Conservation (phyloP, 2,113 vertebrate genomes). For the Antechinus stuartii region DNA sequence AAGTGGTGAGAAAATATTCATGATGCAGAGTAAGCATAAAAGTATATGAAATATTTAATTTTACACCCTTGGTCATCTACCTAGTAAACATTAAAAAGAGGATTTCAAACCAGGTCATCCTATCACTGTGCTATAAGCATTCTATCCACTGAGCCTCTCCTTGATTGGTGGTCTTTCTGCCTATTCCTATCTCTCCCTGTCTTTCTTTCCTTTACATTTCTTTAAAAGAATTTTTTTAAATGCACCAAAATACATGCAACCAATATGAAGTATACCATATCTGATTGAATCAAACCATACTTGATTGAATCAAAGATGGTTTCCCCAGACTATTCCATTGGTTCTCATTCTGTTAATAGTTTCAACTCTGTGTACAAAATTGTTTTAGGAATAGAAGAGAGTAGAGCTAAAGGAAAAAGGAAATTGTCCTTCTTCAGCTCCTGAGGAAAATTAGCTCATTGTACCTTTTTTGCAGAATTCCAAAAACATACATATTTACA, state of each 20-base stretch:
- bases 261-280: not conserved
- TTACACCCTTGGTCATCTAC: not conserved
- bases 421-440: not conserved
- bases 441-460: not conserved
- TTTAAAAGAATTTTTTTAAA: not conserved
- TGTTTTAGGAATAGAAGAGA: not conserved
- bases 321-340: not conserved
- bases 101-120: not conserved
- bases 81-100: not conserved
- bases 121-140: not conserved
- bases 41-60: not conserved
- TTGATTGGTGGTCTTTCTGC: not conserved
- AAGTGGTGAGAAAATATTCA: not conserved
- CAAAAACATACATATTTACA: not conserved
- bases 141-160: not conserved
- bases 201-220: not conserved
- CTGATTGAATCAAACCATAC: not conserved
- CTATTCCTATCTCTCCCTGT: not conserved
- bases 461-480: not conserved
- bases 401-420: not conserved
- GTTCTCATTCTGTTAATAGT: not conserved
- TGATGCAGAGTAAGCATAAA: not conserved
- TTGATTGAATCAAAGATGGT: not conserved
- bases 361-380: not conserved
- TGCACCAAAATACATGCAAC: not conserved